These are phyloP conservation scores for Rambutsinella grinnellia DNA, from an alignment of 2,888 invertebrate genomes.

Conservation along the genomic window DNA sequence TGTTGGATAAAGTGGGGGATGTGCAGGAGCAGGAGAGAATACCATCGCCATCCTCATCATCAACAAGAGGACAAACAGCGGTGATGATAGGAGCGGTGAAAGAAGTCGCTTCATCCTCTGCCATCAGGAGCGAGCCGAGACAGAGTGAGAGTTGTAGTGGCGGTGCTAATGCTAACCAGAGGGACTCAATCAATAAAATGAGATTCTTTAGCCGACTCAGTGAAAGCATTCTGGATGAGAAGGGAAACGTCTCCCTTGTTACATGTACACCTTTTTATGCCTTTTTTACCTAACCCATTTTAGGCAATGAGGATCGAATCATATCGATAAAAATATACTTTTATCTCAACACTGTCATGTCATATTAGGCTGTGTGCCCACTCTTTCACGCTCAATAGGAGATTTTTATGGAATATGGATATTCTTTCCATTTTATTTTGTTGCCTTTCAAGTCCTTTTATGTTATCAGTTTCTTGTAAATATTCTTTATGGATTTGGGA, in stretches of 20 bases:
- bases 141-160: slow-evolving; percentile 4
- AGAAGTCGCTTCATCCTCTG: slow-evolving; percentile 7
- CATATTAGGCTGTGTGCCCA: too few relatives aligned
- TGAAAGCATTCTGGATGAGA: slow-evolving; percentile 54
- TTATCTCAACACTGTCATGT: too few relatives aligned
- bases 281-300: too few relatives aligned
- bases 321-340: too few relatives aligned
- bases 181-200: slow-evolving; percentile 53
- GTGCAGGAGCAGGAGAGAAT: not conserved
- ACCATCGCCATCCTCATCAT: not conserved
- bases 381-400: too few relatives aligned
- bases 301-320: too few relatives aligned
- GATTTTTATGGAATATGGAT: too few relatives aligned
- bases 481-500: not conserved
- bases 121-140: not conserved
- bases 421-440: too few relatives aligned
- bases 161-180: slow-evolving; percentile 27
- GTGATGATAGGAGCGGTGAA: slow-evolving; percentile 3
- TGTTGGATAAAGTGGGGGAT: slow-evolving; percentile 21
- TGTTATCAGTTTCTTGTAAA: not conserved
- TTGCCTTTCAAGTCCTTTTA: too few relatives aligned
- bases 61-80: slow-evolving; percentile 10
- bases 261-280: slow-evolving; percentile 34
- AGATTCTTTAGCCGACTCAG: slow-evolving; percentile 52
- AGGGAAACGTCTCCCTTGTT: slow-evolving; percentile 48